Evolutionary conservation across 2,113 vertebrate species (phyloP).

Genomic region (Odontesthes bonariensis): DNA sequence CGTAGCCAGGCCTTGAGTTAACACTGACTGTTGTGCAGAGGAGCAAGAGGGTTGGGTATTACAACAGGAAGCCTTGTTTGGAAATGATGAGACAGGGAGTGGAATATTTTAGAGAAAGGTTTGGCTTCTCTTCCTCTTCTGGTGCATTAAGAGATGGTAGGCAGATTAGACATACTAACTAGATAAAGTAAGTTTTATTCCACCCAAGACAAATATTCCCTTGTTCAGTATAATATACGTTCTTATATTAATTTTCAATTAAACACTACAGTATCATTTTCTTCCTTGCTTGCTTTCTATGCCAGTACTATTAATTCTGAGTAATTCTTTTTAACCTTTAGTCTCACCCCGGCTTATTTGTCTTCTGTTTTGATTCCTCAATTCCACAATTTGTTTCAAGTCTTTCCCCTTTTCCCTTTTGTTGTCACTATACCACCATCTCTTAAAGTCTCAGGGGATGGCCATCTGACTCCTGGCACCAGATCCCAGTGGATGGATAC

Average conservation of each 20-base stretch:
- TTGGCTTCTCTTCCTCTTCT: neutral
- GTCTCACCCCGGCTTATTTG: constrained; percentile 22
- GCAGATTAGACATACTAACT: neutral
- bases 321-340: constrained; percentile 15
- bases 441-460: constrained; percentile 61
- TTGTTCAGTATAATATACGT: neutral
- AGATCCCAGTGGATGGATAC: constrained; percentile 69
- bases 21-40: constrained; percentile 47
- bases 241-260: no score
- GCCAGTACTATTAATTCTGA: neutral
- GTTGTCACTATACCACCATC: constrained; percentile 51
- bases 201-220: neutral
- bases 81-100: constrained; percentile 30
- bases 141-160: neutral
- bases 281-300: neutral
- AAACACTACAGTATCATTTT: neutral
- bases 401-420: constrained; percentile 44
- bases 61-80: constrained; percentile 42
- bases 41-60: constrained; percentile 53
- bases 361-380: constrained; percentile 24
- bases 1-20: constrained; percentile 51
- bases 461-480: constrained; percentile 63
- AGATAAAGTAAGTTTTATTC: constrained; percentile 5
- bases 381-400: constrained; percentile 25
- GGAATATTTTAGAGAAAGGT: constrained; percentile 26